phyloP scores from a whole-genome alignment of 2,888 invertebrate species.

The Neoaliturus tenellus region DNA sequence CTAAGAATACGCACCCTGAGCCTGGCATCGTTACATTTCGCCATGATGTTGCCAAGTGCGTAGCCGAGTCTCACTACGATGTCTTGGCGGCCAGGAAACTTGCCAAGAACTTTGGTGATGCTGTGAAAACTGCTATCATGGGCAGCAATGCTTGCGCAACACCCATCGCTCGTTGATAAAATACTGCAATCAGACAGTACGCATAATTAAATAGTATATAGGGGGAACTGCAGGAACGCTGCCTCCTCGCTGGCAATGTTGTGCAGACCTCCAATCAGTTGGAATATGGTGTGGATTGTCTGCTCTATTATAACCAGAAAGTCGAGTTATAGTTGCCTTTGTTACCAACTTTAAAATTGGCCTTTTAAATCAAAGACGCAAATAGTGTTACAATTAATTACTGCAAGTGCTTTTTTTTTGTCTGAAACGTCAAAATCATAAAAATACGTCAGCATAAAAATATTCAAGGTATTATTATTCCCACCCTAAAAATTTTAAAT shows the following conservation, averaged over 20 bases:
- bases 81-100: constrained; percentile 82
- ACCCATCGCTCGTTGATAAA: constrained; percentile 84
- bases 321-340: too few species aligned
- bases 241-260: constrained; percentile 81
- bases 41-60: constrained; percentile 90
- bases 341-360: too few species aligned
- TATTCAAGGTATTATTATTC: too few species aligned
- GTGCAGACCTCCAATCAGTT: constrained; percentile 88
- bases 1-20: constrained; percentile 75
- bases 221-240: constrained; percentile 76
- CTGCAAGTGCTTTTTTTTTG: too few species aligned
- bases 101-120: constrained; percentile 79
- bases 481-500: too few species aligned
- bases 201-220: too few species aligned
- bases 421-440: too few species aligned
- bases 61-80: constrained; percentile 87
- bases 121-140: constrained; percentile 76
- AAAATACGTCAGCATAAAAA: too few species aligned
- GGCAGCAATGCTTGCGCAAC: constrained; percentile 81
- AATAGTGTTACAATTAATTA: too few species aligned
- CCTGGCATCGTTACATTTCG: constrained; percentile 84
- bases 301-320: constrained; percentile 78
- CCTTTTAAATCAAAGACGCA: too few species aligned
- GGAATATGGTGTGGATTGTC: constrained; percentile 83
- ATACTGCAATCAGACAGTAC: constrained; percentile 75